Conservation (phyloP, 2,888 invertebrate genomes). For the Cerceris ruficornis region DNA sequence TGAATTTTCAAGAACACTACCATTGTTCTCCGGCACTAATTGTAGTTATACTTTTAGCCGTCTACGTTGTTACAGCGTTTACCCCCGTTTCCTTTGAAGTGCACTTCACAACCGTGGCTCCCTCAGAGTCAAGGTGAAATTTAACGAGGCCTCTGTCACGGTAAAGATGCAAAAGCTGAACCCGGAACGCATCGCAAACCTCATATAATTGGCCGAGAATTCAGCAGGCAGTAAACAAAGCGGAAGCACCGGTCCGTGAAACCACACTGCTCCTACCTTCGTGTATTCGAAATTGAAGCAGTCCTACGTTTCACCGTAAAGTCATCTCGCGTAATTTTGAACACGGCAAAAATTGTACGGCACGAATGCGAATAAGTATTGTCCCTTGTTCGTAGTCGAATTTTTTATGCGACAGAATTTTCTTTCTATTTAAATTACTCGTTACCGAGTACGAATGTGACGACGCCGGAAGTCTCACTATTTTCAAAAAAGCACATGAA, state of each 20-base stretch:
- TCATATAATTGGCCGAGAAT: conserved; percentile 77
- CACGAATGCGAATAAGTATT: neutral
- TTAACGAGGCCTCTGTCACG: conserved; percentile 56
- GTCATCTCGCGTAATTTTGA: conserved; percentile 53
- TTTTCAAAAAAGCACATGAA: too few relatives aligned
- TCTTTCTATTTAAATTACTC: too few relatives aligned
- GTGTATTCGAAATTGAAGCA: conserved; percentile 70
- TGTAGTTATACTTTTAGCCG: conserved; percentile 53
- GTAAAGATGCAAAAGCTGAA: conserved; percentile 59
- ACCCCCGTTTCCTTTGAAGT: conserved; percentile 51
- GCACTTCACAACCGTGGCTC: conserved; percentile 38
- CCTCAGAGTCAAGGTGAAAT: conserved; percentile 56
- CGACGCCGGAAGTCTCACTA: too few relatives aligned
- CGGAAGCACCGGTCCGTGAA: conserved; percentile 73
- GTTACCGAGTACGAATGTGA: too few relatives aligned
- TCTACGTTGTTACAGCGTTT: conserved; percentile 53
- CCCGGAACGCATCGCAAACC: conserved; percentile 69
- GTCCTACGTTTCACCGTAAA: conserved; percentile 52
- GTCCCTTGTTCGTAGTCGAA: too few relatives aligned
- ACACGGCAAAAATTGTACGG: neutral
- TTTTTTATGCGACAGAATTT: too few relatives aligned
- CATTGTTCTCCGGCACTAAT: conserved; percentile 46
- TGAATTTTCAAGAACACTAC: conserved; percentile 46
- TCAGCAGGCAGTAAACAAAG: conserved; percentile 71
- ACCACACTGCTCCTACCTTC: conserved; percentile 73